Evolutionary conservation across 2,797 vertebrate genomes (phyloP), one percentile per base, ranked within the genome.

Genomic region (Poeciliopsis infans): DNA sequence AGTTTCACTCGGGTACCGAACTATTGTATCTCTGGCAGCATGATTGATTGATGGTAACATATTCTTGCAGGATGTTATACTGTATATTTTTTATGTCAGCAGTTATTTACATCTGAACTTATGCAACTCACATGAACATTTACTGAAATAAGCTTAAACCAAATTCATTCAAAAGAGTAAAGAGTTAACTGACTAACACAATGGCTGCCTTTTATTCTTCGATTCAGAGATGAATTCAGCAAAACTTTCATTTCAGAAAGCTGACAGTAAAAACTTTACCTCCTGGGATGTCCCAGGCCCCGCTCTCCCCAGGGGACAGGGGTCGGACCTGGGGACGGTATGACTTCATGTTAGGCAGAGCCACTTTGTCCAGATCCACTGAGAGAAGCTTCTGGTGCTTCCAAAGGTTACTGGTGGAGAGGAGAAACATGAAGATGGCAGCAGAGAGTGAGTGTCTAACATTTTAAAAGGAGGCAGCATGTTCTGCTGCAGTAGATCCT

Each of bases 231-330:
- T 49, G 2, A 20, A 49, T 49, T 49, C 47, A 20, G 47, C 47
- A 20, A 49, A 49, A 49, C 47, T 49, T 20, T 49, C 47, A 49
- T 23, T 51, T 23, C 20, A 51, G 49, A 23, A 55, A 39, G 53
- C 41, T 46, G 31, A 49, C 33, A 53, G n/a, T 18, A 31, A 55
- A 77, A 71, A 5, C 23, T 33, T 46, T 92, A 99, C 98, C 98
- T 97, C 98, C 98, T 75, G 98, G 98, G 85, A 99, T 99, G 94
- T 99, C 98, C 98, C 98, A 99, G 1, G 98, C 98, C 15, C 97
- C 96, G 2, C 98, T 99, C 93, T 99, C 98, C 85, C 98, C 98
- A 0, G 98, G 98, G 45, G 98, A 99, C 87, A 99, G 81, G 3
- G 98, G 98, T 80, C 98, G 95, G 91, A 99, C 98, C 94, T 99